Evolutionary conservation across 2,888 invertebrate species (phyloP), one percentile per base, ranked within the genome.

Genomic region (Drosophila paucipuncta): DNA sequence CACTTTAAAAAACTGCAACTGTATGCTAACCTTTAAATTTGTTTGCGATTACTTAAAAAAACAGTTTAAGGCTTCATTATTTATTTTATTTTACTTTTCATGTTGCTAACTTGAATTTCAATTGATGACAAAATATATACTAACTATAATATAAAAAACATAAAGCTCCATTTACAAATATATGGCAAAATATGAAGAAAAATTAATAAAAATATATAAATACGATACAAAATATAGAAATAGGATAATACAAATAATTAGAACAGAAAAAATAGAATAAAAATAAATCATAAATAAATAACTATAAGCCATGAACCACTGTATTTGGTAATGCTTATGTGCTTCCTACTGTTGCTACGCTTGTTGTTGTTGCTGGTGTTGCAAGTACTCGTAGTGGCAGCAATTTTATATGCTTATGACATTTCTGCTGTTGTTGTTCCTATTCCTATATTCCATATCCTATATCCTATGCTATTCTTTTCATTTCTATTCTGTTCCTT

Each of bases 301-400:
- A 18, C 5, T 18, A 50, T 18, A 50, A 28, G 5, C 30, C 37
- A 25, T 43, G 71, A 49, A 31, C 25, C 73, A 64, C 63, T 55
- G 41, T 58, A 30, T 22, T 31, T 57, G 52, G 33, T 59, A 76
- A 76, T 76, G 76, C 75, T 64, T 54, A 71, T 66, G 62, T 59
- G 25, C 5, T 58, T 43, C 41, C 61, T 49, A 39, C 18, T 54
- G 57, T 68, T 67, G 67, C 28, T 53, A 58, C 31, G 22, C 18
- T 62, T 76, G 49, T 61, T 63, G 39, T 35, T 59, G 50, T 37
- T 62, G 57, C 43, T 65, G 58, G 43, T 76, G 63, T 30, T 49
- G 60, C 31, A 58, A 35, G 68, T 33, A 41, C 30, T 31, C 54
- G 53, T 31, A 18, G 47, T 35, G n/a, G 28, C 41, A 35, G 60